phyloP scores from a whole-genome alignment of 2,888 invertebrate species.

The Cephus sareptanus region DNA sequence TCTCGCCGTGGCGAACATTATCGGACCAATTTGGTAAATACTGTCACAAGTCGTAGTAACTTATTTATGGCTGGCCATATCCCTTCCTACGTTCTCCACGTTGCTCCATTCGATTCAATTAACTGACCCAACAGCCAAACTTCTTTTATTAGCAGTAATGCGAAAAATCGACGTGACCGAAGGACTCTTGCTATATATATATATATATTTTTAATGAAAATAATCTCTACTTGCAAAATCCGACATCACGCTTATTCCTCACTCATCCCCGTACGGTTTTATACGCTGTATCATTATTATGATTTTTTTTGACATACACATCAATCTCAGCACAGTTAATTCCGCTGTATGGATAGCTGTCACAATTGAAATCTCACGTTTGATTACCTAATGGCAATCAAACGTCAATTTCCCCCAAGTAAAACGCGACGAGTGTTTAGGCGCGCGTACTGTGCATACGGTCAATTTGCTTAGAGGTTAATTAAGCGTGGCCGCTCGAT shows the following conservation, averaged over 20 bases:
- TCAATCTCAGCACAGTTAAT: background rate
- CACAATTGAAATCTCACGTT: background rate
- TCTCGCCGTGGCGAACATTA: conserved; percentile 25
- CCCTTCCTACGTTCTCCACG: conserved; percentile 19
- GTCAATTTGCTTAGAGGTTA: conserved; percentile 18
- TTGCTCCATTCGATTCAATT: conserved; percentile 36
- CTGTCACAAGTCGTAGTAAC: conserved; percentile 37
- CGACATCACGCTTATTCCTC: background rate
- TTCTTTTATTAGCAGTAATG: background rate
- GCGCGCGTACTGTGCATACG: background rate
- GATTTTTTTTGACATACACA: background rate
- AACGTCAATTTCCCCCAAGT: background rate
- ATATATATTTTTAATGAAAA: background rate
- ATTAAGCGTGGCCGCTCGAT: conserved; percentile 14
- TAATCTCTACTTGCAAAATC: background rate
- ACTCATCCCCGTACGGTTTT: background rate
- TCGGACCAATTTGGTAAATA: conserved; percentile 38
- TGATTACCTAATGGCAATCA: background rate
- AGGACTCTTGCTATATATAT: background rate
- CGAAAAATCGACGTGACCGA: background rate
- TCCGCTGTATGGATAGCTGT: background rate
- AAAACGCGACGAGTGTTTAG: background rate
- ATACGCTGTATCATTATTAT: background rate
- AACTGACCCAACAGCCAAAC: conserved; percentile 25
- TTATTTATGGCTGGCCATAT: conserved; percentile 47